Base-by-base conservation (phyloP, 2,797 vertebrate genomes). In the Micropoecilia bifurca region DNA sequence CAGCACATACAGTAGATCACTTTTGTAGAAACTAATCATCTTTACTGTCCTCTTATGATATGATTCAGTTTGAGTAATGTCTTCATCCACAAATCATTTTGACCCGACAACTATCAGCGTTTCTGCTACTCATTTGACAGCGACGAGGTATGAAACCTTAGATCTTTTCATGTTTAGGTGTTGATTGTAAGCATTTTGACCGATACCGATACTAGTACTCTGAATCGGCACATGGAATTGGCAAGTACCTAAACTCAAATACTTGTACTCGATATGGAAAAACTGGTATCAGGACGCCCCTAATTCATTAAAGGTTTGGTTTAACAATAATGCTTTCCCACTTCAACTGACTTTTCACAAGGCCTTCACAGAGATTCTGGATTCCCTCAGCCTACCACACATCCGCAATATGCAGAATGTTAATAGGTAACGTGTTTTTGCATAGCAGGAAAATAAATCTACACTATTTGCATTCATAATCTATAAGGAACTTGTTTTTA, bases 281-380 rank as follows among this genome's bases (percentile, higher is more conserved):
- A 48, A 7, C 47, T 48, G 48, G 48, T 50, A 22, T 50, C 7
- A 22, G 48, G 20, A 22, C 0, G 0, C 20, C 48, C 20, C 48
- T 8, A 50, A 50, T 86, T 79, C 76, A 87, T 88, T 93, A 68
- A 90, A 53, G 39, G 53, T 90, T 89, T 69, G 50, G 83, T 88
- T 92, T 87, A 89, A 84, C 90, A 90, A 45, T 93, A 91, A 85
- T 87, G 82, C 78, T 80, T 77, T 74, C 88, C 81, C 87, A 71
- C 80, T 79, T 90, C 85, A 84, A 85, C 83, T 75, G 72, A 86
- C 80, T 85, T 88, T 90, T 84, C 85, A 86, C 83, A 80, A 80
- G 77, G 86, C 79, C 83, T 86, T 90, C 78, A 73, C 79, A 87
- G 75, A 85, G 87, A 85, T 80, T 92, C 85, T 7, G 36, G 81